These are phyloP conservation scores for Halictus ligatus DNA, from an alignment of 2,888 invertebrate species.

Conservation along the genomic window DNA sequence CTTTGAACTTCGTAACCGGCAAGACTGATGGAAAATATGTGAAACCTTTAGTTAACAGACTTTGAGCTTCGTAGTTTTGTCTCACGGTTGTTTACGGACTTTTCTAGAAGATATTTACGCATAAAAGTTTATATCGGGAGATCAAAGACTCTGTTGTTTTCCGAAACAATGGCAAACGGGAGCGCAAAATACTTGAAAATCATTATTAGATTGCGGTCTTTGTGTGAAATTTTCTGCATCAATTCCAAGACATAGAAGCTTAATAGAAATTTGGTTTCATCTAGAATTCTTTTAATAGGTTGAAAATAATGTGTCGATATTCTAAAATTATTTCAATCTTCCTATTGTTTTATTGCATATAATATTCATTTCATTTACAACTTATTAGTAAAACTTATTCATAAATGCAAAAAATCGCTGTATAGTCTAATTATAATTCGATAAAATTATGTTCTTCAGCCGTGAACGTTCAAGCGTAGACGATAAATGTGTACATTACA, in stretches of 20 bases:
- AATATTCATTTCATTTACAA: no score
- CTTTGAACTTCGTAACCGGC: constrained; percentile 9
- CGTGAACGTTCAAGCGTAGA: no score
- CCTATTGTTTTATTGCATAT: no score
- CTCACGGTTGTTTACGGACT: not conserved
- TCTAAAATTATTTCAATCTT: not conserved
- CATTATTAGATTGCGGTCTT: not conserved
- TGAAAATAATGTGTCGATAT: not conserved
- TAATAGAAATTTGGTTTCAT: no score
- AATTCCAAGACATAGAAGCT: no score
- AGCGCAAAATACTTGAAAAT: not conserved
- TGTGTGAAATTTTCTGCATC: not conserved
- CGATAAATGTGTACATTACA: no score
- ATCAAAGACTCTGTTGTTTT: not conserved
- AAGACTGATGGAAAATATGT: not conserved
- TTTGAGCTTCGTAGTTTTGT: not conserved
- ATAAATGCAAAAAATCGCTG: no score
- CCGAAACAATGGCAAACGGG: not conserved
- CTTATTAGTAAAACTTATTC: no score
- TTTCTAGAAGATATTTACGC: not conserved
- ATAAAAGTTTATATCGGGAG: not conserved
- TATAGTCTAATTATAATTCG: no score
- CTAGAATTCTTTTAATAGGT: no score
- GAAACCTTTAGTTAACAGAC: not conserved
- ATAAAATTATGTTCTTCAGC: no score